phyloP scores from a whole-genome alignment of 2,888 invertebrate species.

The Drosophila mulleri region DNA sequence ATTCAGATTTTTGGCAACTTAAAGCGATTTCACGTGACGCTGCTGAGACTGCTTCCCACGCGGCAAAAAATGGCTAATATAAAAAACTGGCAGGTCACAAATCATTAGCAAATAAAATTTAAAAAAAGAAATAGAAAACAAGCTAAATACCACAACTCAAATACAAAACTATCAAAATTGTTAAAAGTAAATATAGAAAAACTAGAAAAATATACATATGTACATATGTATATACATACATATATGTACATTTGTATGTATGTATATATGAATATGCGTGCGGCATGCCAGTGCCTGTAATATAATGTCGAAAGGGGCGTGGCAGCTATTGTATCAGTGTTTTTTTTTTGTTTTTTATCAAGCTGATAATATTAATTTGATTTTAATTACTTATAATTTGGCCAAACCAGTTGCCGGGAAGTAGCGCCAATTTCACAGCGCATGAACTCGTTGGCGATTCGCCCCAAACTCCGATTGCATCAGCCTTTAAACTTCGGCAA shows the following conservation, averaged over 20 bases:
- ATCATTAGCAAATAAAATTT: conserved; percentile 23
- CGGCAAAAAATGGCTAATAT: conserved; percentile 18
- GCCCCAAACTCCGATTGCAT: conserved; percentile 42
- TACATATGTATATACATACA: too few species aligned
- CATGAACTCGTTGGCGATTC: conserved; percentile 3
- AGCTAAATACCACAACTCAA: conserved; percentile 7
- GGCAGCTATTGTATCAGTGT: not conserved
- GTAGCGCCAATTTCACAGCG: conserved; percentile 12
- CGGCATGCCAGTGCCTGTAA: not conserved
- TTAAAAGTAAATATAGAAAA: conserved; percentile 1
- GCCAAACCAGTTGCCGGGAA: conserved; percentile 6
- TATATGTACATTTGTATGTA: too few species aligned
- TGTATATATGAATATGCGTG: not conserved
- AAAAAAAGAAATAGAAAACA: conserved; percentile 10
- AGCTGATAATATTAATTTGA: not conserved
- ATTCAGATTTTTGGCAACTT: conserved; percentile 61
- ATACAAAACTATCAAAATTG: conserved; percentile 27
- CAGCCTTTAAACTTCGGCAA: conserved; percentile 62
- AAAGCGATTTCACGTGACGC: conserved; percentile 71
- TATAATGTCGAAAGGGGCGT: conserved; percentile 7
- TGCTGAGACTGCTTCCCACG: conserved; percentile 36
- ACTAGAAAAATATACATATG: not conserved
- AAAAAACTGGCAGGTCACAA: conserved; percentile 30
- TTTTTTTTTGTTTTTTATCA: not conserved
- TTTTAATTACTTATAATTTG: conserved; percentile 14